Base-by-base conservation (phyloP, 2,888 invertebrate species). In the Sminthurinus aureus region DNA sequence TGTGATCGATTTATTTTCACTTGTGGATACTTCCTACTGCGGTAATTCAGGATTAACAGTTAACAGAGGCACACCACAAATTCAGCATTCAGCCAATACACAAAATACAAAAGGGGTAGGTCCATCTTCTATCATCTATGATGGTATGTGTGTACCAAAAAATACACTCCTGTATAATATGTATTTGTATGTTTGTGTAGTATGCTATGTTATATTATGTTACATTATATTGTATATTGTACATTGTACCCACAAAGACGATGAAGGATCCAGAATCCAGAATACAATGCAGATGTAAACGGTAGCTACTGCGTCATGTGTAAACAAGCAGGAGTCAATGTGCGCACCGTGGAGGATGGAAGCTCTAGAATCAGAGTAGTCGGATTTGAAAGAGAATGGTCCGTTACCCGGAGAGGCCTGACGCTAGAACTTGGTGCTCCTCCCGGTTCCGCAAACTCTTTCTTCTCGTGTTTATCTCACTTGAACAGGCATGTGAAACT, bases 321-420 rank as follows among this genome's bases (percentile, higher is more conserved):
- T 78, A 78, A 78, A 24, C 66, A 66, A 78, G 78, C 64, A 26
- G 64, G 78, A 66, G 24, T 26, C 78, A 75, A 75, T 75, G 75
- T 78, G 78, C 78, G 78, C 78, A 78, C 66, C 66, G 78, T 58
- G 64, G 78, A 78, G 66, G 77, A 77, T 58, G 77, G 64, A 52
- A 58, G 24, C 66, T 38, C 6, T 38, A 38, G 38, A 38, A 38
- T 38, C 38, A 38, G 38, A 78, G 22, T 24, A 38, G n/a, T 78
- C 78, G 22, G 78, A 78, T 78, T 78, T 71, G 12, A 11, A 71
- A 20, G 20, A 24, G 85, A 86, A 84, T 86, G 86, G 86, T 86
- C 86, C 85, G 84, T 79, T 81, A 81, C 51, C 79, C 82, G 83
- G 83, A 77, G 75, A 87, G 85, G 85, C 84, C 84, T 86, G 85